Evolutionary conservation across 2,888 invertebrate genomes (phyloP).

Genomic region (Hemicrepidius hirtus): DNA sequence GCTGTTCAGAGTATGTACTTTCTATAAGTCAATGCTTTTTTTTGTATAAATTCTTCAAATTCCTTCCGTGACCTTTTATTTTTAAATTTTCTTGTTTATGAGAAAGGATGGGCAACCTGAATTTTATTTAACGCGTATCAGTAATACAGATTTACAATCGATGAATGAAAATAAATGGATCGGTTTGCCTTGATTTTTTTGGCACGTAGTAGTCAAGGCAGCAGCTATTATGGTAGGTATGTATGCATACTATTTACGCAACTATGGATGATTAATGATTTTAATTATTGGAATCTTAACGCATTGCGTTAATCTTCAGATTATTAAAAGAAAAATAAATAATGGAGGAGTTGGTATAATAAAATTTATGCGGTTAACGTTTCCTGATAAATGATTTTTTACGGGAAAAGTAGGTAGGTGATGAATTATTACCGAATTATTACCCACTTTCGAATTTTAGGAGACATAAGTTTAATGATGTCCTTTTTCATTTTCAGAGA

Average conservation of each 20-base stretch:
- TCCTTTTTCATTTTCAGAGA: no score
- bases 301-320: no score
- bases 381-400: no score
- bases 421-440: no score
- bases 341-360: no score
- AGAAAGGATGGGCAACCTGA: not conserved
- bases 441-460: no score
- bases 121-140: not conserved
- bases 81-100: conserved; percentile 1
- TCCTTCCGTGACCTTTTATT: not conserved
- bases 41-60: not conserved
- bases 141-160: not conserved
- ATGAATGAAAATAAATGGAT: not conserved
- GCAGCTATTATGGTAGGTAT: no score
- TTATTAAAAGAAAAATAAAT: no score
- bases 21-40: conserved; percentile 16
- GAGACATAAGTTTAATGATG: no score
- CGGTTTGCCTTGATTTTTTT: not conserved
- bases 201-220: not conserved
- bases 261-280: not conserved
- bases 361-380: no score
- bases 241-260: not conserved
- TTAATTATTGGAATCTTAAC: no score
- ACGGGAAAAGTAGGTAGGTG: no score
- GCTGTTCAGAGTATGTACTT: conserved; percentile 8